A percentile compares a stretch with the other conserved stretches of the same genome.
These are phyloP conservation scores for Thunnus maccoyii DNA, from an alignment of 2,113 vertebrate genomes.

Conservation along the genomic window DNA sequence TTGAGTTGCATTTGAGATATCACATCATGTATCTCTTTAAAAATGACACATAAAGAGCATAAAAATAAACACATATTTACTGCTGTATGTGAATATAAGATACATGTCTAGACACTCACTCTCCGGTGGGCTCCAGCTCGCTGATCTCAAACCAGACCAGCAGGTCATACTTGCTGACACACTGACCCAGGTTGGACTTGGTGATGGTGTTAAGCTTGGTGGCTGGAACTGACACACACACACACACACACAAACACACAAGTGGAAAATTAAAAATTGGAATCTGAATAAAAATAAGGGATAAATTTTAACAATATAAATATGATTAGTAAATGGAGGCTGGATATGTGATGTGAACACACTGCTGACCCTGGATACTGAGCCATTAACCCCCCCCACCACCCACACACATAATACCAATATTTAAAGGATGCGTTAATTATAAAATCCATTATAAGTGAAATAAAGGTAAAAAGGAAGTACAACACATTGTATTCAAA, in stretches of 20 bases:
- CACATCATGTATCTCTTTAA: neutral
- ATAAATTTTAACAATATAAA: neutral
- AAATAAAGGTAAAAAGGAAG: neutral
- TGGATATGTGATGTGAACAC: neutral
- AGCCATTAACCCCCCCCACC: neutral
- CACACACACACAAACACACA: constrained; percentile 36
- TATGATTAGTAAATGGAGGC: neutral
- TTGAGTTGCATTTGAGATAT: neutral
- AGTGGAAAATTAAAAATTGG: neutral
- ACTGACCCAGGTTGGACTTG: constrained; percentile 96
- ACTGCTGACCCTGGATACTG: neutral
- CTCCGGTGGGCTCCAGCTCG: constrained; percentile 97
- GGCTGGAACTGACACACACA: constrained; percentile 90
- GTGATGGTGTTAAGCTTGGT: constrained; percentile 97
- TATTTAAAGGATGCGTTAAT: neutral
- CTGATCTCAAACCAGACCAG: constrained; percentile 99
- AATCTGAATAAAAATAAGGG: neutral
- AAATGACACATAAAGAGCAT: neutral
- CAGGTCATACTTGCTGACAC: constrained; percentile 97
- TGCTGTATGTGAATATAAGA: neutral
- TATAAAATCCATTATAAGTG: neutral
- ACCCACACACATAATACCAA: neutral
- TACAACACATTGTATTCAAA: neutral
- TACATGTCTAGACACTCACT: constrained; percentile 88
- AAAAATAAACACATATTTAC: neutral